A percentile compares a stretch with the other conserved stretches of the same genome.
Conservation (phyloP, 2,113 vertebrate species). For the Lonchura striata region DNA sequence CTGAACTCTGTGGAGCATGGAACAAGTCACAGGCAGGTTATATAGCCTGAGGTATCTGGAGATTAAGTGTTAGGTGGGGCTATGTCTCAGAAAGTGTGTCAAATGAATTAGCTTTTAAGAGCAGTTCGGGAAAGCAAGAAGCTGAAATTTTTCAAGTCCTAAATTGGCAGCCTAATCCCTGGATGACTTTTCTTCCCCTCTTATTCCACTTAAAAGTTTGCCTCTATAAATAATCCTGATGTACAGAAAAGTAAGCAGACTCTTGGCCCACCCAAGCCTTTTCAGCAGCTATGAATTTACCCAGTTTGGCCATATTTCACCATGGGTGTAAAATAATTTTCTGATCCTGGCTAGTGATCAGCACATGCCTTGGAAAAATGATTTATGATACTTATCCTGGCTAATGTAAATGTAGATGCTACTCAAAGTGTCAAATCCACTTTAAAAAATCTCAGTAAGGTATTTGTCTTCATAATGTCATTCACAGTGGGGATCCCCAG, state of each 20-base stretch:
- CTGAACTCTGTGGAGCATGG: background rate
- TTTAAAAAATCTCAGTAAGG: background rate
- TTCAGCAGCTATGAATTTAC: background rate
- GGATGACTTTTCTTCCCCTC: background rate
- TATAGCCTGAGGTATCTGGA: background rate
- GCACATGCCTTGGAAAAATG: background rate
- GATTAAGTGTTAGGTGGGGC: background rate
- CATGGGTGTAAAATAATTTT: background rate
- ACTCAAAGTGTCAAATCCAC: background rate
- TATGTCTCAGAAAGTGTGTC: background rate
- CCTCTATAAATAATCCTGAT: background rate
- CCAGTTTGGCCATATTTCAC: background rate
- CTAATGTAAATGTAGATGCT: background rate
- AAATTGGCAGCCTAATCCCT: constrained; percentile 8
- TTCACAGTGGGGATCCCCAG: background rate
- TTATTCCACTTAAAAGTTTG: background rate
- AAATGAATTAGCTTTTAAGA: constrained; percentile 31
- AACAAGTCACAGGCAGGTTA: background rate
- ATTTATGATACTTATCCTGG: background rate
- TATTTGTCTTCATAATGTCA: constrained; percentile 21
- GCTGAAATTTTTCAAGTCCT: background rate
- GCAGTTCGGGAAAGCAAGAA: background rate
- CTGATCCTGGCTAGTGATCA: background rate
- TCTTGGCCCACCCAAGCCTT: background rate
- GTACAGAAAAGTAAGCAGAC: background rate